Percentiles rank a stretch among this genome's conserved stretches.
These are phyloP conservation scores for Puma concolor DNA, from an alignment of 2,113 vertebrate genomes.

Conservation along the genomic window DNA sequence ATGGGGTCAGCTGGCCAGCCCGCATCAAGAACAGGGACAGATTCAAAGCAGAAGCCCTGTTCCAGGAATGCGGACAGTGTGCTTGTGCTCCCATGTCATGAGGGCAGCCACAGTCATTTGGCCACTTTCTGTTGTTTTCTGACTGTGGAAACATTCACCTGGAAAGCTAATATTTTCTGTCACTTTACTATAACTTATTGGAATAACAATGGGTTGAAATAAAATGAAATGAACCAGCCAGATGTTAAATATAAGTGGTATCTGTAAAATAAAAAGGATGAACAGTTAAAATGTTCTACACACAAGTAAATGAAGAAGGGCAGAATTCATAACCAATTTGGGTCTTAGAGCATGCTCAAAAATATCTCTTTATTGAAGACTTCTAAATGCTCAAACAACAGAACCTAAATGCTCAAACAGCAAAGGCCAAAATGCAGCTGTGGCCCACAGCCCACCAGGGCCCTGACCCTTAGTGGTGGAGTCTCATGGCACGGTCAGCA, in stretches of 20 bases:
- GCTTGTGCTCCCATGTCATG: neutral
- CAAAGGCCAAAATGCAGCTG: neutral
- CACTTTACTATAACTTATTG: neutral
- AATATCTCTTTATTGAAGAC: neutral
- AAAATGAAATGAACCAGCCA: neutral
- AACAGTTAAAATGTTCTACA: neutral
- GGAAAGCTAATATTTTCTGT: neutral
- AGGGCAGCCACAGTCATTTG: neutral
- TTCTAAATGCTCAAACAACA: too few relatives aligned
- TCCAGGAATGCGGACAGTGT: accelerated
- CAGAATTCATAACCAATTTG: neutral
- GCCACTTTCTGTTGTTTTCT: neutral
- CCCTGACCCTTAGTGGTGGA: neutral
- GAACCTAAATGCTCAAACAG: neutral
- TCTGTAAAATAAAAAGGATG: neutral
- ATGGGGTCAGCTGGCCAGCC: neutral
- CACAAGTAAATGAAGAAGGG: neutral
- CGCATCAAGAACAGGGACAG: too few relatives aligned
- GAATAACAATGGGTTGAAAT: neutral
- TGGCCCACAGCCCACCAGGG: neutral
- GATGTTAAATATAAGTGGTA: neutral
- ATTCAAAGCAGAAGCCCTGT: too few relatives aligned
- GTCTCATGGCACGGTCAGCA: neutral
- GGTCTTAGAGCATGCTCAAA: neutral
- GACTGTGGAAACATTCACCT: neutral